A percentile compares a stretch with the other conserved stretches of the same genome.
These are phyloP conservation scores for Herpailurus yagouaroundi DNA, from an alignment of 2,113 vertebrate species.

Conservation along the genomic window DNA sequence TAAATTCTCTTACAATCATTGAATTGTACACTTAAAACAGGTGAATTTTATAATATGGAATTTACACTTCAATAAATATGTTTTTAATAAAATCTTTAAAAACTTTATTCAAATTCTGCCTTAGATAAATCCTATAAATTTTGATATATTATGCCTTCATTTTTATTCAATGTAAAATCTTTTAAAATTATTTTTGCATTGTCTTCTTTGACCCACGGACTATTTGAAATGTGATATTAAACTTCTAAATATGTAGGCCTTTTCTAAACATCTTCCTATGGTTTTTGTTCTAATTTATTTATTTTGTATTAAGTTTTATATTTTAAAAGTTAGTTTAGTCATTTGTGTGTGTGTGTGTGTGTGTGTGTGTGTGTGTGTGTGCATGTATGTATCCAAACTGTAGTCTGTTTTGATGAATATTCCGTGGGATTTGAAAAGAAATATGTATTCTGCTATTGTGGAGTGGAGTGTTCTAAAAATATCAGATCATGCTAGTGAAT, in stretches of 20 bases:
- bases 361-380: neutral
- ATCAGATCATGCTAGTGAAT: neutral
- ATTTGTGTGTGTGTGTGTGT: neutral
- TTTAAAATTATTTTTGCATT: neutral
- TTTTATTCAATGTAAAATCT: conserved; percentile 8
- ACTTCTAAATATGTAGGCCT: neutral
- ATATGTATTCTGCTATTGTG: neutral
- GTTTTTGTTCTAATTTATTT: conserved; percentile 38
- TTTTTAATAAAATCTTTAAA: neutral
- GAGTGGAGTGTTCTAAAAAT: neutral
- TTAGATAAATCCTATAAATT: neutral
- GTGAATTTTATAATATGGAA: neutral
- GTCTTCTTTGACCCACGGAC: neutral
- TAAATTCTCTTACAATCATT: neutral
- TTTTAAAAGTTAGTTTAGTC: neutral
- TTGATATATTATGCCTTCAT: neutral
- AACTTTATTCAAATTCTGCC: neutral
- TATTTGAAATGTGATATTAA: conserved; percentile 37
- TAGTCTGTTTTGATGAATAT: neutral
- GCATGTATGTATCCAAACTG: neutral
- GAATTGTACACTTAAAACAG: neutral
- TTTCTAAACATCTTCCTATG: neutral
- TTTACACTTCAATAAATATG: neutral
- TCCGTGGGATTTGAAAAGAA: neutral
- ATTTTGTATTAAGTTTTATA: conserved; percentile 29